These are phyloP conservation scores for Argyrosomus japonicus DNA, from an alignment of 2,113 vertebrate genomes.

Conservation along the genomic window DNA sequence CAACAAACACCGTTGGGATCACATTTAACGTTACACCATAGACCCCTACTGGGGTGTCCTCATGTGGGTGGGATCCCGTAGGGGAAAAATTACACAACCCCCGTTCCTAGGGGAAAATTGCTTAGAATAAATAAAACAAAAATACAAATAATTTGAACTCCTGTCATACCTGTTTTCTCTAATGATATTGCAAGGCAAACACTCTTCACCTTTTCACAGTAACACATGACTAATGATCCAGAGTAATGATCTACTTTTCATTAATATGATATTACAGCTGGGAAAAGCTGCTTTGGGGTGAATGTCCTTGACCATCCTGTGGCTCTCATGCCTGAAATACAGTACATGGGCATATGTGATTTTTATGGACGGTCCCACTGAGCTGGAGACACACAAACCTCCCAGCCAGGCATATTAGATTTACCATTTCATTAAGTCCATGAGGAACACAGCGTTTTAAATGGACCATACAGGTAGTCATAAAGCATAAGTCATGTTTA, in stretches of 20 bases:
- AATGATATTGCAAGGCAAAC: not conserved
- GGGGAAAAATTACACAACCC: not conserved
- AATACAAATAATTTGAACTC: not conserved
- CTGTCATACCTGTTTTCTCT: not conserved
- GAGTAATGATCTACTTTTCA: not conserved
- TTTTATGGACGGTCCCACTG: constrained; percentile 47
- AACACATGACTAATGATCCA: not conserved
- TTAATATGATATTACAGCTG: constrained; percentile 21
- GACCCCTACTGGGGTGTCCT: not conserved
- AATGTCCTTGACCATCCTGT: constrained; percentile 46
- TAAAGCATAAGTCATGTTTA: constrained; percentile 69
- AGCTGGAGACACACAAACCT: constrained; percentile 42
- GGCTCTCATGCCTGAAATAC: constrained; percentile 23
- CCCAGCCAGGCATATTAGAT: constrained; percentile 49
- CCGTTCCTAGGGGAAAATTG: not conserved
- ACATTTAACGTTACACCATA: not conserved
- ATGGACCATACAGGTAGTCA: constrained; percentile 56
- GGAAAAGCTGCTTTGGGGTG: not conserved
- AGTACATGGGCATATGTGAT: constrained; percentile 19
- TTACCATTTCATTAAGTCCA: constrained; percentile 72
- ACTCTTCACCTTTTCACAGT: not conserved
- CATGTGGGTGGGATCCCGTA: not conserved
- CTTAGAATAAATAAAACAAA: not conserved
- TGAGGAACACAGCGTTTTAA: constrained; percentile 50
- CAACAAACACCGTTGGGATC: not conserved